A percentile compares a stretch with the other conserved stretches of the same genome.
Conservation (phyloP, 1,140 invertebrate species). For the Atopsyche davidsoni region DNA sequence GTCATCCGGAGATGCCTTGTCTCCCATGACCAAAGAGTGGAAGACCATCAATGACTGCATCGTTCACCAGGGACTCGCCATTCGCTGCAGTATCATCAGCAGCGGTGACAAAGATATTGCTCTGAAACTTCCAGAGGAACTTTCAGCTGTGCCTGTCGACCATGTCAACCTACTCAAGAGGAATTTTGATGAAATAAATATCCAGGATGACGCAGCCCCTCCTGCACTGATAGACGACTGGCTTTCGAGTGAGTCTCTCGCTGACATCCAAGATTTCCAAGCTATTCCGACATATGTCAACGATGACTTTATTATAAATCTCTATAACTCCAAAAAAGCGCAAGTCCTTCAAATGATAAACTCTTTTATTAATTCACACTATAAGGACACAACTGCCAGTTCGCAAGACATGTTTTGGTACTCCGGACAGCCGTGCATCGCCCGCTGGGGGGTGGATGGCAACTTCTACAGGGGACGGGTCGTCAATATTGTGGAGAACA, state of each 20-base stretch:
- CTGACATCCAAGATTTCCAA: conserved; percentile 42
- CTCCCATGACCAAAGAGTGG: conserved; percentile 47
- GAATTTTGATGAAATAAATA: too few relatives aligned
- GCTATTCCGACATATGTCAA: conserved; percentile 53
- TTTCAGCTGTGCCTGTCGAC: too few relatives aligned
- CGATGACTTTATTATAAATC: conserved; percentile 48
- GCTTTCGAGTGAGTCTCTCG: conserved; percentile 37
- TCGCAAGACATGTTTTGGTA: conserved; percentile 46
- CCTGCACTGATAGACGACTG: conserved; percentile 34
- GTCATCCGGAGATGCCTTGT: conserved; percentile 40
- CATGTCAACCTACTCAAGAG: too few relatives aligned
- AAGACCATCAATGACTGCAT: conserved; percentile 49
- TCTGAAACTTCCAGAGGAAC: neutral
- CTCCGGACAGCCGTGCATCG: conserved; percentile 57
- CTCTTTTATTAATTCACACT: conserved; percentile 46
- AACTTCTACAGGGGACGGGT: conserved; percentile 58
- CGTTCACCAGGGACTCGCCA: conserved; percentile 49
- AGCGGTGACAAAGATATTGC: conserved; percentile 18
- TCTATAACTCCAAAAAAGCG: conserved; percentile 44
- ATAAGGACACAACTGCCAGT: conserved; percentile 40
- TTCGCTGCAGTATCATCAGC: conserved; percentile 35
- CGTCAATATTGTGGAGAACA: conserved; percentile 35
- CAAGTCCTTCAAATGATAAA: conserved; percentile 47
- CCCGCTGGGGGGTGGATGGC: conserved; percentile 53
- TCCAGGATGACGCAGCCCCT: too few relatives aligned